Percentiles rank a stretch among this genome's conserved stretches.
These are phyloP conservation scores for Heliconius ismenius DNA, from an alignment of 2,888 invertebrate genomes.

Conservation along the genomic window DNA sequence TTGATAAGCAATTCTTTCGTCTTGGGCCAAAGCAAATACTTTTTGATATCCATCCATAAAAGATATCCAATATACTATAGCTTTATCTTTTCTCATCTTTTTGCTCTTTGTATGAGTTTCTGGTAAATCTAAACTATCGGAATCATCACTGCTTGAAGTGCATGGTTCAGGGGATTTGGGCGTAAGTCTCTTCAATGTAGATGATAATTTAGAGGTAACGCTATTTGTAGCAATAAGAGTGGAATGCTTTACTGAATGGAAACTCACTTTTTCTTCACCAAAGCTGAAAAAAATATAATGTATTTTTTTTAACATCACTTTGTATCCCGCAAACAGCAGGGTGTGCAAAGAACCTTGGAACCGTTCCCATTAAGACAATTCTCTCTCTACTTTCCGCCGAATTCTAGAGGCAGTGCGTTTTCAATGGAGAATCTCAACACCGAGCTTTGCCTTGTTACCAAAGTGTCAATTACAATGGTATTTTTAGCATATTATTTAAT, in stretches of 20 bases:
- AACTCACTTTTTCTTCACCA: conserved; percentile 87
- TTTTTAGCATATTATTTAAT: too few relatives aligned
- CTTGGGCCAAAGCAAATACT: conserved; percentile 88
- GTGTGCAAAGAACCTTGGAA: too few relatives aligned
- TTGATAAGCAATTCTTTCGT: conserved; percentile 85
- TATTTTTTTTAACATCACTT: too few relatives aligned
- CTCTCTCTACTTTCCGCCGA: too few relatives aligned
- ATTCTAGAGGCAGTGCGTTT: too few relatives aligned
- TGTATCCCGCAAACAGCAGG: too few relatives aligned
- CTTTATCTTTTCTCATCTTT: conserved; percentile 87
- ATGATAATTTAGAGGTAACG: conserved; percentile 80
- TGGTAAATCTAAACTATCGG: conserved; percentile 71
- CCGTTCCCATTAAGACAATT: too few relatives aligned
- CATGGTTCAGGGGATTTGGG: conserved; percentile 78
- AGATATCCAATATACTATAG: conserved; percentile 90
- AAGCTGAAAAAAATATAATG: conserved; percentile 59
- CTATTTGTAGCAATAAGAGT: conserved; percentile 71
- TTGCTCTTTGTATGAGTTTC: conserved; percentile 78
- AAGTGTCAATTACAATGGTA: too few relatives aligned
- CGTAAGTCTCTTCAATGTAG: conserved; percentile 78
- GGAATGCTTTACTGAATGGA: conserved; percentile 85
- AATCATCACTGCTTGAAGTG: conserved; percentile 84
- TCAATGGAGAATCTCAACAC: too few relatives aligned
- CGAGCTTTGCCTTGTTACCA: too few relatives aligned
- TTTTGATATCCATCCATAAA: conserved; percentile 89